These are phyloP conservation scores for Mesopsocus fuscifrons DNA, from an alignment of 2,888 invertebrate species.

Conservation along the genomic window DNA sequence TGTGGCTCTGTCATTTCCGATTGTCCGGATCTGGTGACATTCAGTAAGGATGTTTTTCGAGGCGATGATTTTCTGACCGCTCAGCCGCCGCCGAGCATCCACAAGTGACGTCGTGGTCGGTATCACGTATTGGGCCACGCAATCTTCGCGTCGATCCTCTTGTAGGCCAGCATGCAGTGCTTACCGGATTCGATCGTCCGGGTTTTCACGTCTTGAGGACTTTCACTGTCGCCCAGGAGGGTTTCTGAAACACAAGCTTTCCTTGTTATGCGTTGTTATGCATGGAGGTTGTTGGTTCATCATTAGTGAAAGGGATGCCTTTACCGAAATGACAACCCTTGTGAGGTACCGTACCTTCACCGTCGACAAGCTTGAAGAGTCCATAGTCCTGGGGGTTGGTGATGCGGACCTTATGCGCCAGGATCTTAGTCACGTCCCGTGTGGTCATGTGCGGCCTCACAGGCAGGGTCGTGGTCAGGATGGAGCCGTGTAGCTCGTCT, in stretches of 20 bases:
- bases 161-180: constrained; percentile 85
- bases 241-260: constrained; percentile 58
- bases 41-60: no score
- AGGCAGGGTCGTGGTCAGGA: constrained; percentile 79
- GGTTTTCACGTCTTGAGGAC: constrained; percentile 72
- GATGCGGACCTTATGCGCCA: constrained; percentile 86
- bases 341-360: constrained; percentile 63
- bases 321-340: constrained; percentile 4
- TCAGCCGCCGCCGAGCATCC: no score
- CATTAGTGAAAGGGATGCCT: constrained; percentile 9
- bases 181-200: constrained; percentile 34
- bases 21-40: no score
- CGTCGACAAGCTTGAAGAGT: constrained; percentile 73
- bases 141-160: constrained; percentile 89
- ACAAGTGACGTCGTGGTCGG: no score
- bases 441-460: constrained; percentile 87
- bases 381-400: constrained; percentile 95
- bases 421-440: constrained; percentile 79
- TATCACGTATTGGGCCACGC: constrained; percentile 67
- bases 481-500: constrained; percentile 81
- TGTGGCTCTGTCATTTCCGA: no score
- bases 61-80: no score
- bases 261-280: no score
- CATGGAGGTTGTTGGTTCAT: no score
- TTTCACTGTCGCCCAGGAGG: constrained; percentile 69